A percentile compares a stretch with the other conserved stretches of the same genome.
These are phyloP conservation scores for Alethe diademata DNA, from an alignment of 2,113 vertebrate genomes.

Conservation along the genomic window DNA sequence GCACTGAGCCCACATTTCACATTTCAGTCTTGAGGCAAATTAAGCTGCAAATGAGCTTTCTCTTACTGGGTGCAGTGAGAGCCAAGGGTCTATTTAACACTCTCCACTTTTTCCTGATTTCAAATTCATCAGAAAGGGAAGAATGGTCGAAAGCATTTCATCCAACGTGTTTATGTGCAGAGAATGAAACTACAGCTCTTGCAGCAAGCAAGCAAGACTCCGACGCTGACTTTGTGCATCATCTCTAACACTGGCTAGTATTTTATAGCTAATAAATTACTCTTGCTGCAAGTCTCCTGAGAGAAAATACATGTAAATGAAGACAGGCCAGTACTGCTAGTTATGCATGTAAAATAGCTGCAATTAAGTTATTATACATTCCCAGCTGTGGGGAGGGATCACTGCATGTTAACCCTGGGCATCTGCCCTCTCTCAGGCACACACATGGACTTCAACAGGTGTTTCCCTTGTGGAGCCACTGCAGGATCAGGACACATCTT, in stretches of 20 bases:
- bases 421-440: background rate
- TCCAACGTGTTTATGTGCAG: background rate
- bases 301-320: background rate
- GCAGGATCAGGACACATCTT: background rate
- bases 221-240: accelerated
- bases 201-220: background rate
- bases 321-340: background rate
- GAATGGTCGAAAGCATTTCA: background rate
- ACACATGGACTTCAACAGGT: background rate
- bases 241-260: background rate
- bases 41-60: background rate
- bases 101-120: background rate
- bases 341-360: background rate
- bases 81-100: background rate
- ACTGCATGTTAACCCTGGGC: background rate
- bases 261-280: background rate
- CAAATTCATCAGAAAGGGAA: background rate
- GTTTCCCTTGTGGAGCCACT: background rate
- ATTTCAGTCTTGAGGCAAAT: background rate
- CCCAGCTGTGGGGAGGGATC: background rate
- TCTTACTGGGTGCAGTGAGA: background rate
- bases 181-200: background rate
- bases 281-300: background rate
- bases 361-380: slow-evolving; percentile 13
- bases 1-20: background rate